phyloP scores from a whole-genome alignment of 2,797 vertebrate genomes.

The Cossypha polioptera region DNA sequence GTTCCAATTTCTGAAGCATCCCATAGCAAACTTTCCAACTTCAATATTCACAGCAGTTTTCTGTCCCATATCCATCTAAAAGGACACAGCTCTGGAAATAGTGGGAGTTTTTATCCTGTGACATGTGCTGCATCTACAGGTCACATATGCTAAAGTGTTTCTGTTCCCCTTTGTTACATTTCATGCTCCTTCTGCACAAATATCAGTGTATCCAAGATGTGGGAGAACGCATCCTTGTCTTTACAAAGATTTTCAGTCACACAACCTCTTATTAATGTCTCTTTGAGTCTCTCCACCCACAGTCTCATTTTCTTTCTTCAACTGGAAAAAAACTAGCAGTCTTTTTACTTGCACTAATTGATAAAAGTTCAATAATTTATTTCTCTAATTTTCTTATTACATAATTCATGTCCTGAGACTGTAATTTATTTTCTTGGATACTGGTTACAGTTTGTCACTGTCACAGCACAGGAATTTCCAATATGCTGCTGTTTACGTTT shows the following conservation, averaged over 20 bases:
- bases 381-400: background rate
- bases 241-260: background rate
- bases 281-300: background rate
- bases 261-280: background rate
- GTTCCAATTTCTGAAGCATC: background rate
- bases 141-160: background rate
- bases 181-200: background rate
- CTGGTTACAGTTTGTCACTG: background rate
- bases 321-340: background rate
- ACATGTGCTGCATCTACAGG: background rate
- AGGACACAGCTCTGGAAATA: background rate
- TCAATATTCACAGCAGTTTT: background rate
- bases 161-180: background rate
- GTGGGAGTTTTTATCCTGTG: background rate
- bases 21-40: background rate
- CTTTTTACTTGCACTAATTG: background rate
- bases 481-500: background rate
- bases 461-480: background rate
- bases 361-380: background rate
- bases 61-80: background rate
- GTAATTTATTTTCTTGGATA: slow-evolving; percentile 5
- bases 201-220: background rate
- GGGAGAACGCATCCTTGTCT: background rate
- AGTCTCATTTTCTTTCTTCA: background rate
- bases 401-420: background rate